A percentile compares a stretch with the other conserved stretches of the same genome.
Evolutionary conservation across 2,113 vertebrate genomes (phyloP).

Genomic region (Lamprotornis superbus): DNA sequence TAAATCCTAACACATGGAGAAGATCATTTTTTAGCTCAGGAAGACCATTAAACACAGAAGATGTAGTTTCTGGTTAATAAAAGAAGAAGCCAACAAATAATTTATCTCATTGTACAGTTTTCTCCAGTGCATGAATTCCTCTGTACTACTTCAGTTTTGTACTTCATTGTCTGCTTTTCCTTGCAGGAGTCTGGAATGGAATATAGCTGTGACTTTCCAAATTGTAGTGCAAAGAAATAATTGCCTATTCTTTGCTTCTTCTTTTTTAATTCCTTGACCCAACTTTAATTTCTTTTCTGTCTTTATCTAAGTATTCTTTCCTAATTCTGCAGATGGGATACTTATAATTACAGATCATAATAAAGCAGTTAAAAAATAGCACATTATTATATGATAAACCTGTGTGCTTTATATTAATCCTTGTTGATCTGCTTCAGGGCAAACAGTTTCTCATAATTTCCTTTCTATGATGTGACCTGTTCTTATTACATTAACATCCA

Average conservation of each 20-base stretch:
- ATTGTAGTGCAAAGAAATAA: conserved; percentile 3
- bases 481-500: not conserved
- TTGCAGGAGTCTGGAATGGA: not conserved
- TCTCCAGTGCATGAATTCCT: not conserved
- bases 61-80: not conserved
- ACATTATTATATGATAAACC: conserved; percentile 38
- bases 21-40: not conserved
- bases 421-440: conserved; percentile 26
- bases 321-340: conserved; percentile 33
- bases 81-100: not conserved
- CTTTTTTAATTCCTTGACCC: conserved; percentile 43
- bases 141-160: not conserved
- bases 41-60: not conserved
- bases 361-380: conserved; percentile 23
- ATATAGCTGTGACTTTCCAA: not conserved
- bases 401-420: not conserved
- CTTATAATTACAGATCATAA: conserved; percentile 38
- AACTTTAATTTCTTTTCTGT: not conserved
- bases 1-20: not conserved
- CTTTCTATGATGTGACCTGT: not conserved
- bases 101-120: not conserved
- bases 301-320: conserved; percentile 22
- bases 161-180: not conserved
- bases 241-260: not conserved
- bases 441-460: conserved; percentile 26